Percentiles rank a stretch among this genome's conserved stretches.
Evolutionary conservation across 2,888 invertebrate species (phyloP).

Genomic region (Apomyelois bistriatella): DNA sequence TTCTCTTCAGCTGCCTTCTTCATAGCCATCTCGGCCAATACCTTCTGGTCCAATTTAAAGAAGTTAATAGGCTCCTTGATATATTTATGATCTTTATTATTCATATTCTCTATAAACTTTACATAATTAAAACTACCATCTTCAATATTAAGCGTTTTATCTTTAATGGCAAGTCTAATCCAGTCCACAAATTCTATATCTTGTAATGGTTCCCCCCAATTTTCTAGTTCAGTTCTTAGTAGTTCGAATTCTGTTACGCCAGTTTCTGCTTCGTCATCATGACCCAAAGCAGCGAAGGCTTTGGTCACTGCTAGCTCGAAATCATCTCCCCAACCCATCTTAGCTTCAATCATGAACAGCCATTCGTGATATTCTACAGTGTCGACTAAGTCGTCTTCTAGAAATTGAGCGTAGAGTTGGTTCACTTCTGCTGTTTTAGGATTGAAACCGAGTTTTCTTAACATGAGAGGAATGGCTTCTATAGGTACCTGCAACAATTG

Average conservation of each 20-base stretch:
- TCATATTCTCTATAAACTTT: conserved; percentile 70
- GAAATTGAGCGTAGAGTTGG: conserved; percentile 45
- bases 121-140: conserved; percentile 49
- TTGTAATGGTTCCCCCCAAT: conserved; percentile 61
- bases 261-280: conserved; percentile 55
- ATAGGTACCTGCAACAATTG: conserved; percentile 44
- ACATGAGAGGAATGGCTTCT: conserved; percentile 52
- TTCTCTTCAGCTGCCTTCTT: conserved; percentile 60
- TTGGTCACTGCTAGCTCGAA: conserved; percentile 54
- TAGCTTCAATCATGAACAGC: conserved; percentile 68
- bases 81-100: conserved; percentile 53
- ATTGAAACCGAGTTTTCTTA: conserved; percentile 65
- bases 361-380: conserved; percentile 64
- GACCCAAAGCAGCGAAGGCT: conserved; percentile 57
- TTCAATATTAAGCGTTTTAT: conserved; percentile 53
- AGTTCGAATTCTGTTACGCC: conserved; percentile 51
- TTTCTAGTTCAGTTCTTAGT: conserved; percentile 51
- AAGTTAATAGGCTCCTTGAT: conserved; percentile 64
- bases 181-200: conserved; percentile 64
- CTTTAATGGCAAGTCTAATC: conserved; percentile 51
- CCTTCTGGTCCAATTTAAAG: conserved; percentile 70
- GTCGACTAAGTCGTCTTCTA: conserved; percentile 67
- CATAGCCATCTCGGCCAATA: conserved; percentile 61
- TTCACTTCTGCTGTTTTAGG: conserved; percentile 58
- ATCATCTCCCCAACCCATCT: conserved; percentile 65